Conservation (phyloP, 1,140 invertebrate genomes). For the Diabrotica undecimpunctata region DNA sequence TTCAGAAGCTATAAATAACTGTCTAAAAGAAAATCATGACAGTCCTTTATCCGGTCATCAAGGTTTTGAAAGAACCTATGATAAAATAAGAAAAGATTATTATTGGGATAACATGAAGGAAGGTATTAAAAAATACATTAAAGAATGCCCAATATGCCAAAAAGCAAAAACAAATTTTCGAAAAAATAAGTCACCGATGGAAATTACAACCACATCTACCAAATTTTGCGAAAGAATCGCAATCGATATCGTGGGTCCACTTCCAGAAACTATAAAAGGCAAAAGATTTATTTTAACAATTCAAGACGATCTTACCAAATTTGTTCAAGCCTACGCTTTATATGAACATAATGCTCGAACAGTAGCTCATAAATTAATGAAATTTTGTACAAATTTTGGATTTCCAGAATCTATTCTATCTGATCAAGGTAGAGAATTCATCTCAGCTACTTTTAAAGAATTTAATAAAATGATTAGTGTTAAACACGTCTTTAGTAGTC, state of each 20-base stretch:
- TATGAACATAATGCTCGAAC: conserved; percentile 38
- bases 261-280: conserved; percentile 31
- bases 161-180: conserved; percentile 36
- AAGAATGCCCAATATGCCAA: conserved; percentile 37
- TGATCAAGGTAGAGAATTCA: conserved; percentile 43
- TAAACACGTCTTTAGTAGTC: conserved; percentile 29
- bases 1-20: conserved; percentile 35
- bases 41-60: conserved; percentile 14
- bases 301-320: conserved; percentile 44
- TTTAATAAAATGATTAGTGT: conserved; percentile 38
- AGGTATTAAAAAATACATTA: conserved; percentile 41
- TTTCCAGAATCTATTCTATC: conserved; percentile 40
- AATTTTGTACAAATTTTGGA: conserved; percentile 37
- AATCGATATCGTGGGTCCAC: conserved; percentile 41
- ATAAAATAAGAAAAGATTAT: conserved; percentile 41
- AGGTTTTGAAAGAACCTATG: conserved; percentile 8
- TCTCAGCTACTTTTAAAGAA: conserved; percentile 29
- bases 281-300: conserved; percentile 39
- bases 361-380: conserved; percentile 37
- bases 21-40: conserved; percentile 43
- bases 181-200: conserved; percentile 33
- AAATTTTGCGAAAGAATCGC: conserved; percentile 33
- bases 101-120: conserved; percentile 45
- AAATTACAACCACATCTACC: conserved; percentile 37
- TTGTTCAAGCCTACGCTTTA: conserved; percentile 33